Base-by-base conservation (phyloP, 2,797 vertebrate species). In the Psittacula echo region DNA sequence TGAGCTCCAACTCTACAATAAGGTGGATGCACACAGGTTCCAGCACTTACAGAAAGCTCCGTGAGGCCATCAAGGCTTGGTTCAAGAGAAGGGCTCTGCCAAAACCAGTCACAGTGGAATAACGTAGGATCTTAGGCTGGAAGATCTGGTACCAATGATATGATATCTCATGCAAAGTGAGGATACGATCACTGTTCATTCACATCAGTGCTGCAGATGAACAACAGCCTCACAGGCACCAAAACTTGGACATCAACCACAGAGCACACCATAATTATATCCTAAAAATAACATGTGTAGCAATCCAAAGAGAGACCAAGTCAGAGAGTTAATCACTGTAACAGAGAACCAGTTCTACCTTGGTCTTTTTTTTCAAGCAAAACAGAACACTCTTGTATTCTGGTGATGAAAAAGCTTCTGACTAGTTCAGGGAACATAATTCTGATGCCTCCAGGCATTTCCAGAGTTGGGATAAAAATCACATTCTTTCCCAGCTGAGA, bases 131-230 rank as follows among this genome's bases (percentile, higher is more conserved):
- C 45, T 29, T 20, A 29, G 34, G 7, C 17, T 32, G 34, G 67
- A 42, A 70, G 34, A 47, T 70, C 62, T 26, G 39, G 15, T 22
- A 60, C 5, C 10, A 64, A 16, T 1, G 5, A 39, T 39, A 39
- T 39, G 37, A 5, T 39, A 39, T 39, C 37, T 29, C 20, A 1
- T 1, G 47, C 34, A 78, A 29, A 44, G 14, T 0, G 0, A 61
- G 61, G 21, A 73, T 23, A 64, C 26, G 22, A 47, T 4, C 4
- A 0, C 34, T 51, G 4, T 7, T 58, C 37, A 32, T 6, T 51
- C 45, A 11, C 9, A 37, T 27, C 61, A 53, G 7, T 1, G 30
- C 7, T 41, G 47, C 73, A 26, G n/a, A 84, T 10, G 10, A 58
- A 34, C 2, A 58, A 37, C 2, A 66, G 60, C 27, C 47, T 66